These are phyloP conservation scores for Sigmodon hispidus DNA, from an alignment of 2,113 vertebrate genomes.

Conservation along the genomic window DNA sequence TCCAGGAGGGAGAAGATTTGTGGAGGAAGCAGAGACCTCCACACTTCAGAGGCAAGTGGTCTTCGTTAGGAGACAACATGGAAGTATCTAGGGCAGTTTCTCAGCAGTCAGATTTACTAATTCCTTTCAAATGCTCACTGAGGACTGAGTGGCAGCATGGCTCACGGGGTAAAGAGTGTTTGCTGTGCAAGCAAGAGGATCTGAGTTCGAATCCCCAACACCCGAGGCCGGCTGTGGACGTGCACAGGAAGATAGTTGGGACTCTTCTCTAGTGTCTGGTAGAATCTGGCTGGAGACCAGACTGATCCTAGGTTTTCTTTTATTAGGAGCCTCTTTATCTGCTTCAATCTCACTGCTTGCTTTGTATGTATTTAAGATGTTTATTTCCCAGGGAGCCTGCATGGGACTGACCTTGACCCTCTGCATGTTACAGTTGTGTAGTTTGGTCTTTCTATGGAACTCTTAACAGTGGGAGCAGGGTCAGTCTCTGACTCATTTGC, in stretches of 20 bases:
- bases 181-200: background rate
- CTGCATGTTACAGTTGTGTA: background rate
- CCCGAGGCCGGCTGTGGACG: too few relatives aligned
- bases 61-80: background rate
- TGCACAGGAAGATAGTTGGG: background rate
- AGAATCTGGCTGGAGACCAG: background rate
- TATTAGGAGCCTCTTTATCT: background rate
- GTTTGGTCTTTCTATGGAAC: background rate
- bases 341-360: too few relatives aligned
- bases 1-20: background rate
- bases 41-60: background rate
- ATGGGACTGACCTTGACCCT: background rate
- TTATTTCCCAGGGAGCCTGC: background rate
- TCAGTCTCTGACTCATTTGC: background rate
- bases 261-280: background rate
- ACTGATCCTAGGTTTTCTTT: background rate
- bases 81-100: background rate
- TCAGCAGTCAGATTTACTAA: background rate
- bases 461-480: background rate
- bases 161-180: background rate
- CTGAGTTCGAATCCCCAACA: background rate
- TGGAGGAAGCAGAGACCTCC: background rate
- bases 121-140: background rate
- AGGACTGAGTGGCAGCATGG: background rate
- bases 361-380: background rate